Evolutionary conservation across 2,113 vertebrate species (phyloP).

Genomic region (Ciconia maguari): DNA sequence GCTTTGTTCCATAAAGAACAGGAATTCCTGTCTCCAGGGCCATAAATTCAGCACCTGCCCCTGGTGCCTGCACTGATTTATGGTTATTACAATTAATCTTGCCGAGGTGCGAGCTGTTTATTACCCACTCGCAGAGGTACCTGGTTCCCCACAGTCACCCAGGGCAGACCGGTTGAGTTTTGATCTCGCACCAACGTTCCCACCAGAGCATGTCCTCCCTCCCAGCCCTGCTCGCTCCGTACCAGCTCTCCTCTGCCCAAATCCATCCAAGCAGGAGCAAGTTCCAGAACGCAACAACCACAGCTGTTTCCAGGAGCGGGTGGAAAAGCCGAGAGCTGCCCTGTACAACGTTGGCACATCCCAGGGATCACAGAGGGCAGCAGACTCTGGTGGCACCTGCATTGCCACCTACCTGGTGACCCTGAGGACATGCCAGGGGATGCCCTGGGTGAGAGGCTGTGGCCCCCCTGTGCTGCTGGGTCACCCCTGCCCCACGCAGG

Average conservation of each 20-base stretch:
- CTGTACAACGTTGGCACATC: fast-evolving
- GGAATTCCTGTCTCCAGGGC: constrained; percentile 58
- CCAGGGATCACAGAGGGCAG: not conserved
- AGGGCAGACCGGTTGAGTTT: not conserved
- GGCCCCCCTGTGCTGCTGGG: fast-evolving
- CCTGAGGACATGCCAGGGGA: fast-evolving
- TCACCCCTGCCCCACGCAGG: not conserved
- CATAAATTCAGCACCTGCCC: constrained; percentile 32
- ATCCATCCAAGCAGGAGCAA: not conserved
- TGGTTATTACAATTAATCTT: constrained; percentile 49
- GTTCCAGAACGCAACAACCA: not conserved
- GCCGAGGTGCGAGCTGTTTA: not conserved
- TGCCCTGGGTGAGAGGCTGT: fast-evolving
- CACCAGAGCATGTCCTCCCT: not conserved
- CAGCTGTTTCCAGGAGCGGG: not conserved
- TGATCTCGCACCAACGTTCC: not conserved
- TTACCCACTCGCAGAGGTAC: constrained; percentile 26
- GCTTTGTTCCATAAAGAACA: constrained; percentile 54
- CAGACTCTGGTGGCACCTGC: not conserved
- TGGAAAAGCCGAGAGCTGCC: not conserved
- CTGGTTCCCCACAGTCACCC: not conserved
- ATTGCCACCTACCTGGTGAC: fast-evolving
- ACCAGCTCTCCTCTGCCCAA: not conserved
- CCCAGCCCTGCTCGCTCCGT: not conserved
- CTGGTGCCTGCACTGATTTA: constrained; percentile 18